Conservation (phyloP, 2,888 invertebrate genomes). For the Eurytoma adleriae region DNA sequence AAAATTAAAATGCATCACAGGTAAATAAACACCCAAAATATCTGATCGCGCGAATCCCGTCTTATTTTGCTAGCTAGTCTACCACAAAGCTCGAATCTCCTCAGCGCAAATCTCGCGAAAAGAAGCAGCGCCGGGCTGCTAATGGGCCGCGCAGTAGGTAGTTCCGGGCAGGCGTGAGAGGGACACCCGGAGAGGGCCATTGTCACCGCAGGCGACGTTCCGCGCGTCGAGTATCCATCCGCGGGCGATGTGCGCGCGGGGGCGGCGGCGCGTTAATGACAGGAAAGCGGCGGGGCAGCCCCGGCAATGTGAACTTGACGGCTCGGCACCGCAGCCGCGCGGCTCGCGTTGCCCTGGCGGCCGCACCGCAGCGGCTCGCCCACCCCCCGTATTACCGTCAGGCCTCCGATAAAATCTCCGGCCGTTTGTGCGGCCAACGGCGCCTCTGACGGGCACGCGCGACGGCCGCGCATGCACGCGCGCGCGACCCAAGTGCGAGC, state of each 20-base stretch:
- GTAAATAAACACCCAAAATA: no score
- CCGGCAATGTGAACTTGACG: slow-evolving; percentile 75
- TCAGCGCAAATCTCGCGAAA: no score
- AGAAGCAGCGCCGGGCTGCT: not conserved
- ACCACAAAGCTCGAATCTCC: no score
- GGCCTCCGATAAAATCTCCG: slow-evolving; percentile 44
- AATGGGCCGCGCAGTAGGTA: not conserved
- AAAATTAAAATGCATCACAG: no score
- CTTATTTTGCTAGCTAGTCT: no score
- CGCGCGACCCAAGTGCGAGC: not conserved
- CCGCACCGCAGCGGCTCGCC: not conserved
- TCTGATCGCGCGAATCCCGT: no score
- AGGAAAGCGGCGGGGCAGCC: slow-evolving; percentile 62
- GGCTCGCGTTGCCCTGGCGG: slow-evolving; percentile 58
- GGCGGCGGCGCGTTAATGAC: slow-evolving; percentile 72
- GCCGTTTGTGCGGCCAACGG: not conserved
- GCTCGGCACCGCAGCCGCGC: slow-evolving; percentile 68
- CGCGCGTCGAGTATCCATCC: slow-evolving; percentile 18
- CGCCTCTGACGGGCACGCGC: not conserved
- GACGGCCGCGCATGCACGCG: not conserved
- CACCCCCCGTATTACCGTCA: slow-evolving; percentile 32
- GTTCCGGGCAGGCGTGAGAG: not conserved
- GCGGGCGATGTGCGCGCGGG: slow-evolving; percentile 34
- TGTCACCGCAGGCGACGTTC: slow-evolving; percentile 37
- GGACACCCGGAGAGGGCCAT: not conserved